Evolutionary conservation across 2,113 vertebrate species (phyloP).

Genomic region (Xerus inauris): DNA sequence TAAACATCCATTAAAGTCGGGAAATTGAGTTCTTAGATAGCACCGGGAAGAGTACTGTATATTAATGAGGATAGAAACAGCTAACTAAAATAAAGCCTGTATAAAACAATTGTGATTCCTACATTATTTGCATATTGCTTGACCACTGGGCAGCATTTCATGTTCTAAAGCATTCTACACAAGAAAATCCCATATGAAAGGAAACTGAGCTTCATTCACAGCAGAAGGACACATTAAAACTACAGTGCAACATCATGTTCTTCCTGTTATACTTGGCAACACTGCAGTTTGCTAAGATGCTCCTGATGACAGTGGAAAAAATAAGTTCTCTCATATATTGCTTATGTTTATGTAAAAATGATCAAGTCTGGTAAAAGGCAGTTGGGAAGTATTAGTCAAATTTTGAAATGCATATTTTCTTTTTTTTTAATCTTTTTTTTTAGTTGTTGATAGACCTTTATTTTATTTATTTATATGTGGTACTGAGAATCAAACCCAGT

Average conservation of each 20-base stretch:
- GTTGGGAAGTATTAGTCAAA: background rate
- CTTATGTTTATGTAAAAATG: background rate
- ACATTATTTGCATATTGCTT: conserved; percentile 26
- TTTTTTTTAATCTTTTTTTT: no score
- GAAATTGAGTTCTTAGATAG: background rate
- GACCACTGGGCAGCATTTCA: conserved; percentile 3
- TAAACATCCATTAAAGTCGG: background rate
- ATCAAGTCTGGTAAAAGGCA: background rate
- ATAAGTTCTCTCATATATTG: background rate
- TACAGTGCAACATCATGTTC: background rate
- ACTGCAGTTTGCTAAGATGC: background rate
- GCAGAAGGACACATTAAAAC: background rate
- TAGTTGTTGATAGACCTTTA: no score
- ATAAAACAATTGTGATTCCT: background rate
- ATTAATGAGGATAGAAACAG: background rate
- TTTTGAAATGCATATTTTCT: background rate
- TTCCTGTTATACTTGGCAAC: background rate
- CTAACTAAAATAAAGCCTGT: background rate
- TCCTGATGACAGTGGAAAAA: background rate
- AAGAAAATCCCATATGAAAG: background rate
- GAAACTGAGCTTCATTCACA: background rate
- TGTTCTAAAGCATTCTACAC: background rate
- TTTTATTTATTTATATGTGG: no score
- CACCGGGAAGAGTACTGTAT: background rate
- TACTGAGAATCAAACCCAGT: no score